A percentile compares a stretch with the other conserved stretches of the same genome.
Conservation (phyloP, 2,113 vertebrate genomes). For the Bos taurus region ARS-UCD2.0 NC_037351.1:39647501-39648000, state of each 20-base stretch:
- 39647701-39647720: not conserved
- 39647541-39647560: not conserved
- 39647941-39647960: fast-evolving
- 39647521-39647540: not conserved
- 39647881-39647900: not conserved
- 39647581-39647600: not conserved
- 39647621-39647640: not conserved
- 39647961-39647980: not conserved
- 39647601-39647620: not conserved
- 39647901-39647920: not conserved
- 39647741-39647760: not conserved
- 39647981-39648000: not conserved
- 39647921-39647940: fast-evolving
- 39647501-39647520: not conserved
- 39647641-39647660: not conserved
- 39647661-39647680: not conserved
- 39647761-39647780: not conserved
- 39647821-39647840: not conserved
- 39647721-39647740: not conserved
- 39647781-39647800: too few species aligned
- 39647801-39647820: not conserved
- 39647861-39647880: not conserved
- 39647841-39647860: not conserved
- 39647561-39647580: not conserved
- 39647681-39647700: not conserved